Conservation (phyloP, 2,113 vertebrate genomes). For the Aegithalos caudatus region DNA sequence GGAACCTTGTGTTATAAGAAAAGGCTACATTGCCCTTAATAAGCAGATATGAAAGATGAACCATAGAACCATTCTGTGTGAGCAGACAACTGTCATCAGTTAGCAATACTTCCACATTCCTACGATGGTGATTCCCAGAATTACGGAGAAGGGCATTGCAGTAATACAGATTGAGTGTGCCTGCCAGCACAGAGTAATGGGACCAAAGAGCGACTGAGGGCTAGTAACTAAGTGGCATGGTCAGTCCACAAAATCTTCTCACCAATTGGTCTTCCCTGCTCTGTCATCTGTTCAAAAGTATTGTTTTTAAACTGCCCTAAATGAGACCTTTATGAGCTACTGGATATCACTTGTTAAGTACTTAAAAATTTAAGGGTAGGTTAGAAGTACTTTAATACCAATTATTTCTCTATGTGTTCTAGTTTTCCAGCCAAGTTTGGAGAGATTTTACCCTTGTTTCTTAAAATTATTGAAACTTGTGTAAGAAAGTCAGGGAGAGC, state of each 20-base stretch:
- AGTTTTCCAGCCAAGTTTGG: background rate
- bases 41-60: background rate
- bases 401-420: background rate
- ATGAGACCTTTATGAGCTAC: background rate
- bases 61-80: background rate
- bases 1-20: background rate
- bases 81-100: background rate
- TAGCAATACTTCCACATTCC: background rate
- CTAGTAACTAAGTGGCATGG: background rate
- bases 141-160: background rate
- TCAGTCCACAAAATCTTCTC: background rate
- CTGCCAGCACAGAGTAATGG: background rate
- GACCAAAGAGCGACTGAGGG: background rate
- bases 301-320: background rate
- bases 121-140: background rate
- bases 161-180: background rate
- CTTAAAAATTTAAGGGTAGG: background rate
- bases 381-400: background rate
- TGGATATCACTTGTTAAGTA: background rate
- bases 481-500: background rate
- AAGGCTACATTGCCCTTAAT: background rate
- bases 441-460: background rate
- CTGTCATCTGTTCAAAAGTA: background rate
- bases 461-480: background rate
- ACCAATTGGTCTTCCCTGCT: background rate